A percentile compares a stretch with the other conserved stretches of the same genome.
These are phyloP conservation scores for Lasioglossum calceatum DNA, from an alignment of 2,888 invertebrate species.

Conservation along the genomic window DNA sequence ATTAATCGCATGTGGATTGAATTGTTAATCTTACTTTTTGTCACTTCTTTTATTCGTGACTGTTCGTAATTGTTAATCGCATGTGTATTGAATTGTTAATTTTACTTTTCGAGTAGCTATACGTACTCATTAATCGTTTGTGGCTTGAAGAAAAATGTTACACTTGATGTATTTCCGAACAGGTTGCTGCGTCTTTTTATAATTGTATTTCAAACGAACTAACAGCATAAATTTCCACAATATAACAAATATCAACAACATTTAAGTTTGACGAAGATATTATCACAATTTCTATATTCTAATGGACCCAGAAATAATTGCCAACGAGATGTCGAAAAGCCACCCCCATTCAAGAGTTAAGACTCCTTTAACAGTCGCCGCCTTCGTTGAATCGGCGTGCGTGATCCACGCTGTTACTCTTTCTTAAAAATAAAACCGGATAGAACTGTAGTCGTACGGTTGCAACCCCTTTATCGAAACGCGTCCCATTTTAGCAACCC, in stretches of 20 bases:
- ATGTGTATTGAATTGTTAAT: too few species aligned
- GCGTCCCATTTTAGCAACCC: slow-evolving; percentile 11
- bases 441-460: background rate
- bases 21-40: background rate
- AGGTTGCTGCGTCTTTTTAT: background rate
- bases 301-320: background rate
- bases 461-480: slow-evolving; percentile 9
- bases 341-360: background rate
- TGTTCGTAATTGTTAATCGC: background rate
- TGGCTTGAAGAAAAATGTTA: too few species aligned
- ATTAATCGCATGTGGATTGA: too few species aligned
- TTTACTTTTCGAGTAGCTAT: background rate
- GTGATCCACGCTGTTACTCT: background rate
- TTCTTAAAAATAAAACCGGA: slow-evolving; percentile 3
- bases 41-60: background rate
- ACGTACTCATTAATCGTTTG: too few species aligned
- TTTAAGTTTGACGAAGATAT: background rate
- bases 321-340: background rate
- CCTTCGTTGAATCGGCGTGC: background rate
- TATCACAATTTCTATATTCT: background rate
- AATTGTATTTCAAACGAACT: background rate
- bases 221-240: background rate
- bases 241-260: background rate
- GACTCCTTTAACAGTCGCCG: background rate
- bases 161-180: too few species aligned